phyloP scores from a whole-genome alignment of 2,888 invertebrate species.

The Nomada goodeniana region DNA sequence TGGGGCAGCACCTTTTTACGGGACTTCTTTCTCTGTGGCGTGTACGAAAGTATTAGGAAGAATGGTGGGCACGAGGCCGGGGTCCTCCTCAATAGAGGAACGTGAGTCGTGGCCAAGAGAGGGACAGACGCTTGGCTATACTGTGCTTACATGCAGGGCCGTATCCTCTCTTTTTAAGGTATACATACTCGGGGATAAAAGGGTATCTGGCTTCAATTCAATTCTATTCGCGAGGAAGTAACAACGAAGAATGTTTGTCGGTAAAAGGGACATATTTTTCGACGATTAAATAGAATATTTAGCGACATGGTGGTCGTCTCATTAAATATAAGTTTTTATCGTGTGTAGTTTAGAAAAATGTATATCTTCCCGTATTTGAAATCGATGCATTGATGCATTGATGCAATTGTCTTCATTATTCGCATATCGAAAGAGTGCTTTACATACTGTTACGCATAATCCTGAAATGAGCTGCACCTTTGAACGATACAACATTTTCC shows the following conservation, averaged over 20 bases:
- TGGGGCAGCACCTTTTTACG: slow-evolving; percentile 50
- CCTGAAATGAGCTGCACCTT: too few species aligned
- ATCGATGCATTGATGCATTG: too few species aligned
- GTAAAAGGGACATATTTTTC: too few species aligned
- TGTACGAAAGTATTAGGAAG: slow-evolving; percentile 72
- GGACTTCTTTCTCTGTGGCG: slow-evolving; percentile 36
- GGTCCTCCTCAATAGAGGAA: slow-evolving; percentile 63
- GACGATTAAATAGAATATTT: too few species aligned
- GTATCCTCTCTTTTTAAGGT: slow-evolving; percentile 38
- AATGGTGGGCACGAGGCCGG: slow-evolving; percentile 72
- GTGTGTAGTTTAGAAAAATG: too few species aligned
- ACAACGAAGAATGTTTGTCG: not conserved
- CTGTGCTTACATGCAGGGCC: slow-evolving; percentile 69
- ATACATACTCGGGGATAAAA: not conserved
- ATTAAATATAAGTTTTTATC: too few species aligned
- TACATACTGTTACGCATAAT: too few species aligned
- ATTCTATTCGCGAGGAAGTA: not conserved
- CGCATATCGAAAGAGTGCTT: too few species aligned
- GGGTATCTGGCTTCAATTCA: not conserved
- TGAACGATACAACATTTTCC: too few species aligned
- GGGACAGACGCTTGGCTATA: slow-evolving; percentile 72
- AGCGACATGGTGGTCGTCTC: too few species aligned
- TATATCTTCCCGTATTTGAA: too few species aligned
- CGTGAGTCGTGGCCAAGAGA: slow-evolving; percentile 66
- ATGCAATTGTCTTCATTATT: too few species aligned